Evolutionary conservation across 2,888 invertebrate genomes (phyloP), one percentile per base, ranked within the genome.

Genomic region (Brachyptera risi): DNA sequence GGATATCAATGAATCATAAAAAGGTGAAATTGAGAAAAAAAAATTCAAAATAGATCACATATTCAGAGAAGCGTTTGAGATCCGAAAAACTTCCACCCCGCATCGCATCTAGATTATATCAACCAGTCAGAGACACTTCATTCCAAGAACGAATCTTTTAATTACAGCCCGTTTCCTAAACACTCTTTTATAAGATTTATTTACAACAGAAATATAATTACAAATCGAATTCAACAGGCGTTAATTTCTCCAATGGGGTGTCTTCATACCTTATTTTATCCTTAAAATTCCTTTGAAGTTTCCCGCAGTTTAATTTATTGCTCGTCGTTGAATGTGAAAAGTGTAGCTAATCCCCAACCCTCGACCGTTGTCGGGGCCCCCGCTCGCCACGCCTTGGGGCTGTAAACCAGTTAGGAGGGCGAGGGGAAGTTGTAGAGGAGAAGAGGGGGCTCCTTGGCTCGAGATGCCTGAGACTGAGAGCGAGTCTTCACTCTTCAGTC

Each of bases 291-390:
- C 4, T 51, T 51, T 51, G 51, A 51, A 51, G 51, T 51, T 15
- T 19, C 51, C 51, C 51, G 51, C 51, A 17, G 51, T 31, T 51
- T 51, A 51, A 51, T 51, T 51, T 51, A 51, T 51, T n/a, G 35
- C 31, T 21, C 15, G 51, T 31, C 7, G 4, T n/a, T 13, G 51
- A 51, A 31, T 51, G 51, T 51, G 51, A 51, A 51, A 51, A 51
- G 51, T 51, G 51, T 51, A 51, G 51, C 51, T 51, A 51, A 51
- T 51, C 51, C 31, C 19, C 51, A 51, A 51, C 51, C 35, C 51
- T 24, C 24, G 47, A 24, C 47, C 47, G 47, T 19, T 47, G n/a
- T 17, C n/a, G 3, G 24, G 15, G 2, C 26, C 50, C 21, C 23
- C 7, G 47, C 27, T 51, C 27, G 23, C 7, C 47, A 31, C 9